Evolutionary conservation across 2,888 invertebrate genomes (phyloP).

Genomic region (Tachina fera): DNA sequence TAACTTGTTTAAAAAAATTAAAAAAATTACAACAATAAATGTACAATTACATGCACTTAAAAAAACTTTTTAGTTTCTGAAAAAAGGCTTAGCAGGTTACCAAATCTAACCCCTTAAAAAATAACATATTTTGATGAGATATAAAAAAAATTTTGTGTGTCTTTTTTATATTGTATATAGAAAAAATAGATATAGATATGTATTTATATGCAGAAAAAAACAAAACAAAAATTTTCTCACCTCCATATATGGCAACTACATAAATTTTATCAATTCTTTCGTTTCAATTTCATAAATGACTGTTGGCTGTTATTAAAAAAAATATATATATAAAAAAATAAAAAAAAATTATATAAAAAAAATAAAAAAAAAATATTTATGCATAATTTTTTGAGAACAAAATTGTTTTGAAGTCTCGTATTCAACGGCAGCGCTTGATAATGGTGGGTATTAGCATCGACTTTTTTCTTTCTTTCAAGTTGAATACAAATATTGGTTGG

Average conservation of each 20-base stretch:
- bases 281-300: conserved; percentile 67
- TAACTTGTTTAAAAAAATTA: conserved; percentile 15
- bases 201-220: conserved; percentile 64
- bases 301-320: conserved; percentile 67
- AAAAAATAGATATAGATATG: conserved; percentile 54
- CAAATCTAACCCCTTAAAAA: conserved; percentile 23
- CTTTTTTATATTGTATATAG: conserved; percentile 42
- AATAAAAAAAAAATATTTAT: conserved; percentile 54
- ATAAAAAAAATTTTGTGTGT: conserved; percentile 65
- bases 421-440: conserved; percentile 62
- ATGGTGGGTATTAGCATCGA: conserved; percentile 57
- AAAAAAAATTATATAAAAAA: conserved; percentile 51
- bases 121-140: conserved; percentile 17
- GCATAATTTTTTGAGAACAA: conserved; percentile 12
- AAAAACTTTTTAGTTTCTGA: conserved; percentile 26
- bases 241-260: conserved; percentile 67
- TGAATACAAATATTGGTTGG: conserved; percentile 72
- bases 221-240: conserved; percentile 73
- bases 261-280: conserved; percentile 61
- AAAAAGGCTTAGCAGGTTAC: conserved; percentile 16
- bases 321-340: conserved; percentile 54
- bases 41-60: conserved; percentile 55
- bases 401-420: conserved; percentile 30
- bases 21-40: conserved; percentile 44
- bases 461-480: conserved; percentile 3